Base-by-base conservation (phyloP, 2,888 invertebrate species). In the Sicus ferrugineus region DNA sequence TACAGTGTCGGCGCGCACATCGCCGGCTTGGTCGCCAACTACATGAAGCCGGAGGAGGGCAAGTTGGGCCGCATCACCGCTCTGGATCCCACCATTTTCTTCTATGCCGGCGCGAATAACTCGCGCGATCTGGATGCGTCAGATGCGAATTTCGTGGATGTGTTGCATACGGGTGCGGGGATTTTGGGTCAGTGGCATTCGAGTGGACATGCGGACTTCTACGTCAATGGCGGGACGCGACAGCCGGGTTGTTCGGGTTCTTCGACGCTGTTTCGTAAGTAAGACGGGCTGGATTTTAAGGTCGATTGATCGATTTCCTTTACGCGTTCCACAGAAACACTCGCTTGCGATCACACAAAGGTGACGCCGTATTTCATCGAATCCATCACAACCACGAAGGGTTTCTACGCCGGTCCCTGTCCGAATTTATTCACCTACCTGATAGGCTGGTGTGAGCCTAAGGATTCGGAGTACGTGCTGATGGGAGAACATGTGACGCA, bases 281-380 rank as follows among this genome's bases (percentile, higher is more conserved):
- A 48, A 7, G n/a, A n/a, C 14, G 2, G 42, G n/a, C 42, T 42
- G 11, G 2, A 42, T n/a, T 5, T n/a, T n/a, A n/a, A 46, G 16
- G 46, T 42, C 3, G n/a, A 3, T n/a, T n/a, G n/a, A n/a, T n/a
- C n/a, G n/a, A n/a, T n/a, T n/a, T n/a, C n/a, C n/a, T n/a, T n/a
- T n/a, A n/a, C n/a, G n/a, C n/a, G n/a, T n/a, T n/a, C n/a, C n/a
- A n/a, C 84, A 94, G 94, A 93, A 87, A 94, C 94, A 0, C 86
- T 95, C 71, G 92, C 95, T 30, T 95, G 95, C 83, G 95, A 95
- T 83, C 95, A 95, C 82, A 95, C 94, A 6, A 94, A 93, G 86
- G 95, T 95, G 71, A 94, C 95, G 2, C 95, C 95, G 11, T 94
- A 94, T 83, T 95, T 94, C 83, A 94, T 95, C 75, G 95, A 95